Base-by-base conservation (phyloP, 2,113 vertebrate species). In the Holacanthus passer region DNA sequence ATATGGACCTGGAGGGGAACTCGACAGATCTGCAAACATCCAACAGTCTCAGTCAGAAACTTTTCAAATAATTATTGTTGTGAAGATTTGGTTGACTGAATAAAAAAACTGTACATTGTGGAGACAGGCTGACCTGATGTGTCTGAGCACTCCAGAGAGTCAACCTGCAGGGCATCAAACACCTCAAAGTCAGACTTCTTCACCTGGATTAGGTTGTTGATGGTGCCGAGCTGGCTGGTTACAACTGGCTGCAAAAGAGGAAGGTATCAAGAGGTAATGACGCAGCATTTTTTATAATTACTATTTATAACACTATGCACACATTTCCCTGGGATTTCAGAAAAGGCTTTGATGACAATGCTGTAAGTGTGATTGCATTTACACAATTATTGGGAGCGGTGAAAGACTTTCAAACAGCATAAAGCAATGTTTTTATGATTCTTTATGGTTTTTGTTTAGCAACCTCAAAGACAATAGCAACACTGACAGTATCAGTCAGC, bases 101-200 rank as follows among this genome's bases (percentile, higher is more conserved):
- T 58, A 11, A 69, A 31, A 22, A 39, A 24, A 19, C 7, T 56
- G 17, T 41, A 24, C 3, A 70, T 19, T 17, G 3, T 19, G 67
- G 22, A 58, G 35, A 14, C 0, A 12, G 39, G 17, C 72, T 77
- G 27, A 96, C 96, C 97, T 74, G 98, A 97, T 31, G 97, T 96
- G 92, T 99, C 98, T 0, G 97, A 97, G 89, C 97, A 97, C 92
- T 99, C 97, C 90, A 98, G 93, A 20, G 98, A 99, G 92, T 99
- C 98, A 35, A 99, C 95, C 81, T 99, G 97, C 90, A 99, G 92
- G 2, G 98, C 98, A 69, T 99, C 97, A 41, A 99, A 99, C 87
- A 99, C 98, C 92, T 99, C 98, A 4, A 99, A 99, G 92, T 99
- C 98, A 0, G 98, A 99, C 88, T 99, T 98, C 94, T 97, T 99